phyloP scores from a whole-genome alignment of 2,888 invertebrate species.

The Plagiodera versicolora region DNA sequence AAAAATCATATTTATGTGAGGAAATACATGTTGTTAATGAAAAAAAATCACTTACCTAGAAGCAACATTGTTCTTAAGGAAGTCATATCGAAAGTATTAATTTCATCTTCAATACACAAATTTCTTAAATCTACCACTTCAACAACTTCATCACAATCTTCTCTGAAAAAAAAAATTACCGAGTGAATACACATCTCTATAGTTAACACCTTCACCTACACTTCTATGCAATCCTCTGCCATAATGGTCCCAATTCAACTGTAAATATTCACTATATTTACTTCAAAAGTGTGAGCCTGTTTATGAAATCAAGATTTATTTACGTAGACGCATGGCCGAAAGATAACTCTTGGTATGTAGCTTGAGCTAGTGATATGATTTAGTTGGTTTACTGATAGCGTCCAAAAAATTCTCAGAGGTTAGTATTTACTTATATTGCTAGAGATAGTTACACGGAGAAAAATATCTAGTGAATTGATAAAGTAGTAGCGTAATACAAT shows the following conservation, averaged over 20 bases:
- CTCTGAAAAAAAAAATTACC: background rate
- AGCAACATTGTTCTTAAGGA: slow-evolving; percentile 46
- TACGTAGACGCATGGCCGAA: too few species aligned
- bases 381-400: background rate
- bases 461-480: too few species aligned
- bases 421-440: background rate
- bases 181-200: background rate
- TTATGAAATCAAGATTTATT: background rate
- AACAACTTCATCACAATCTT: slow-evolving; percentile 25
- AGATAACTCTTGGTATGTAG: too few species aligned
- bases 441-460: background rate
- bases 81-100: slow-evolving; percentile 43
- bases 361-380: slow-evolving; percentile 19
- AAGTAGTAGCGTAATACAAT: too few species aligned
- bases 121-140: slow-evolving; percentile 43
- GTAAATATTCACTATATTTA: background rate
- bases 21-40: too few species aligned
- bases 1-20: too few species aligned
- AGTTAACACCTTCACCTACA: background rate
- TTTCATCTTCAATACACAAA: slow-evolving; percentile 43
- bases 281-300: background rate
- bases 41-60: slow-evolving; percentile 47
- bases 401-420: background rate
- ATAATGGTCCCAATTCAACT: background rate
- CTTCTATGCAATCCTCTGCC: background rate